phyloP scores from a whole-genome alignment of 2,888 invertebrate genomes.

The Torymus tubicola region DNA sequence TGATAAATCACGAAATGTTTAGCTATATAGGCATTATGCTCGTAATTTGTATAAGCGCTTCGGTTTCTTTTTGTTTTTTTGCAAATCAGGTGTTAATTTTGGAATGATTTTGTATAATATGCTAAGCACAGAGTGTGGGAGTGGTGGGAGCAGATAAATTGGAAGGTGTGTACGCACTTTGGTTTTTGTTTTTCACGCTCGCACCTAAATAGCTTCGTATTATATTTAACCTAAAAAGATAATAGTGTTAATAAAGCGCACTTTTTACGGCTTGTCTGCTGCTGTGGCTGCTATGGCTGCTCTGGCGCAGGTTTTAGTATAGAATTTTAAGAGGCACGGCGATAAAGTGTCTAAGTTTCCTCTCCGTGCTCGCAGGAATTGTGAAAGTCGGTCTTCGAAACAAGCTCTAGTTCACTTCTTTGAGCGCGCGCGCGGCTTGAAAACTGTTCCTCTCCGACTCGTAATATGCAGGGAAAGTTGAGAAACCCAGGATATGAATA shows the following conservation, averaged over 20 bases:
- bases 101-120: no score
- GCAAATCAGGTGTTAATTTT: no score
- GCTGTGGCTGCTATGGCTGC: conserved; percentile 18
- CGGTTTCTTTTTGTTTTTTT: no score
- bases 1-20: neutral
- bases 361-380: conserved; percentile 41
- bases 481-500: conserved; percentile 47
- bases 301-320: conserved; percentile 38
- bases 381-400: conserved; percentile 54
- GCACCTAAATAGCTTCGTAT: conserved; percentile 34
- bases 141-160: conserved; percentile 1
- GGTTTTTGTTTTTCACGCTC: conserved; percentile 8
- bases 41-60: neutral
- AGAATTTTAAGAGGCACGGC: conserved; percentile 52
- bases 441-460: conserved; percentile 30
- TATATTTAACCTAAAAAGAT: conserved; percentile 57
- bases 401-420: conserved; percentile 55
- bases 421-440: conserved; percentile 18
- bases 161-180: conserved; percentile 6
- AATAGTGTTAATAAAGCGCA: conserved; percentile 57
- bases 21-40: neutral
- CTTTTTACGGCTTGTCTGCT: conserved; percentile 47
- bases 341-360: conserved; percentile 55
- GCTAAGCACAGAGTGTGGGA: no score
- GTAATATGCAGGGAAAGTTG: conserved; percentile 53